These are phyloP conservation scores for Norana najaformis DNA, from an alignment of 2,888 invertebrate species.

Conservation along the genomic window DNA sequence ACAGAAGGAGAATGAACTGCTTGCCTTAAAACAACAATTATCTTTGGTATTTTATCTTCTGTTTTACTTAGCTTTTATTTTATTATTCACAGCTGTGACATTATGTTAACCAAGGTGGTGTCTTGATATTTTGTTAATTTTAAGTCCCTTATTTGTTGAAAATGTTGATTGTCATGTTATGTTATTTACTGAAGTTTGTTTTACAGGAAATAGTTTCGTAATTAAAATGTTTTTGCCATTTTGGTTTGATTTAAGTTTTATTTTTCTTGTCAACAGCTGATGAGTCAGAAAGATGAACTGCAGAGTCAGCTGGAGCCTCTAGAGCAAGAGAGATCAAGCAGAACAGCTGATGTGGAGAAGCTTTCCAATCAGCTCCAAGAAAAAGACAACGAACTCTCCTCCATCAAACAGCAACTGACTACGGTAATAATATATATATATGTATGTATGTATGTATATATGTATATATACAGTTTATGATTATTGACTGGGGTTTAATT, in stretches of 20 bases:
- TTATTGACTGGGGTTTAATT: background rate
- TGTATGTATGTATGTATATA: too few species aligned
- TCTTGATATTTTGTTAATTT: too few species aligned
- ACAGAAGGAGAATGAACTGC: slow-evolving; percentile 4
- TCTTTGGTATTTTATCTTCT: background rate
- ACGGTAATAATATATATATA: too few species aligned
- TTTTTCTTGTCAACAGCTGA: background rate
- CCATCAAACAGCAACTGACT: background rate
- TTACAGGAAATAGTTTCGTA: too few species aligned
- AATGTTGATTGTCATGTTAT: too few species aligned
- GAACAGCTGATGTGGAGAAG: background rate
- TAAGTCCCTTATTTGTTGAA: too few species aligned
- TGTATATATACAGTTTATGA: background rate
- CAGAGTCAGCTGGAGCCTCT: background rate
- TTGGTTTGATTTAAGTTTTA: background rate
- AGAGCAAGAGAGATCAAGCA: background rate
- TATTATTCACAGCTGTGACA: background rate
- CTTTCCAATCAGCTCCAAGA: background rate
- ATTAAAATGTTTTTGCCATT: too few species aligned
- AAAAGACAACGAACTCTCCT: background rate
- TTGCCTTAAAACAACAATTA: background rate
- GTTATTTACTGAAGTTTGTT: too few species aligned
- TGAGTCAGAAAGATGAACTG: background rate
- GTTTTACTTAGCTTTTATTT: background rate
- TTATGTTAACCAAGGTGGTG: too few species aligned